phyloP scores from a whole-genome alignment of 2,797 vertebrate species.

The Neomorphus geoffroyi region DNA sequence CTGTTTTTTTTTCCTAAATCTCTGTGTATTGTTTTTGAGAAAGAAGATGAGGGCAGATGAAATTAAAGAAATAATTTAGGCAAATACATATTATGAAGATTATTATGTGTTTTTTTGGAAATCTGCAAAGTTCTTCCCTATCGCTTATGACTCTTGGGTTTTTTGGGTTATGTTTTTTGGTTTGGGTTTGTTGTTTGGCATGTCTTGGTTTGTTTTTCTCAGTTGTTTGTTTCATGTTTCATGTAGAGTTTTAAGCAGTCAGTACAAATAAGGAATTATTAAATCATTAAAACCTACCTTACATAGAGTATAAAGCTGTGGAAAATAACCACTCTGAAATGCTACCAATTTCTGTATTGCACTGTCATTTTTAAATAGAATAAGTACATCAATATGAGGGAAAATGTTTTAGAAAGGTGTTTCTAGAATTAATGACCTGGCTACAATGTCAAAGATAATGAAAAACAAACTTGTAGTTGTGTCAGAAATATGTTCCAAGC shows the following conservation, averaged over 20 bases:
- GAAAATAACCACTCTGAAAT: background rate
- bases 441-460: background rate
- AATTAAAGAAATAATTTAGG: background rate
- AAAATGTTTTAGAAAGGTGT: background rate
- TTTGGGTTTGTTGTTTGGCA: fast-evolving
- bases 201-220: background rate
- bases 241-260: background rate
- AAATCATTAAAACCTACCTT: background rate
- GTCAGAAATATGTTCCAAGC: background rate
- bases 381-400: background rate
- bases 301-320: background rate
- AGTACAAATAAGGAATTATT: background rate
- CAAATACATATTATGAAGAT: background rate
- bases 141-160: fast-evolving
- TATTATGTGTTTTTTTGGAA: background rate
- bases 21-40: background rate
- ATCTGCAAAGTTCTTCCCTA: background rate
- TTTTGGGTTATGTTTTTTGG: background rate
- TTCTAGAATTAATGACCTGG: background rate
- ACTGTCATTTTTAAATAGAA: background rate
- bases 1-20: fast-evolving
- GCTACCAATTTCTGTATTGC: background rate
- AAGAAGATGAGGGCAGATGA: background rate
- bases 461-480: background rate
- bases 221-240: background rate